phyloP scores from a whole-genome alignment of 2,888 invertebrate genomes.

The Thereva nobilitata region DNA sequence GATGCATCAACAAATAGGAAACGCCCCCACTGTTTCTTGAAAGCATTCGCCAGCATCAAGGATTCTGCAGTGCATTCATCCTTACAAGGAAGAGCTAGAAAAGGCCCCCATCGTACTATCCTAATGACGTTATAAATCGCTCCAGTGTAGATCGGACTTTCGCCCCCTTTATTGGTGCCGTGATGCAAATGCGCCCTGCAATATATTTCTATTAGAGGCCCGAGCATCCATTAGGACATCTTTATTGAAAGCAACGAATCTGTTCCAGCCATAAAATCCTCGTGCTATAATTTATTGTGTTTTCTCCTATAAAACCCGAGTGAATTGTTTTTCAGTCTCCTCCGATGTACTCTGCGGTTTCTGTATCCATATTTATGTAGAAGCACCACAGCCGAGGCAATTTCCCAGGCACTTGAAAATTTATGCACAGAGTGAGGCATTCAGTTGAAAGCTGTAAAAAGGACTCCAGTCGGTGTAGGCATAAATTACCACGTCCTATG shows the following conservation, averaged over 20 bases:
- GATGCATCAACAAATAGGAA: slow-evolving; percentile 11
- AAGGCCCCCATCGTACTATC: slow-evolving; percentile 1
- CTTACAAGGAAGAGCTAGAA: not conserved
- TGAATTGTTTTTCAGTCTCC: no score
- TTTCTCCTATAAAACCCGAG: no score
- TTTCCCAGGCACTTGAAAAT: no score
- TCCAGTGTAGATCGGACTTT: slow-evolving; percentile 8
- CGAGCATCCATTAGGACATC: slow-evolving; percentile 30
- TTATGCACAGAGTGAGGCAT: no score
- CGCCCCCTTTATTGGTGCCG: slow-evolving; percentile 2
- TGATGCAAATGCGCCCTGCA: slow-evolving; percentile 19
- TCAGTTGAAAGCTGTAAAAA: no score
- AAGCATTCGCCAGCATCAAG: not conserved
- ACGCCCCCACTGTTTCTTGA: slow-evolving; percentile 2
- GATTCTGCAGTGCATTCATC: not conserved
- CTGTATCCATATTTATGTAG: no score
- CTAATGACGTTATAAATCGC: slow-evolving; percentile 21
- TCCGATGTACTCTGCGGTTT: no score
- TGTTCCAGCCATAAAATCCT: not conserved
- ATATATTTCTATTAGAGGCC: slow-evolving; percentile 28
- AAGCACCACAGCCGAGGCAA: no score
- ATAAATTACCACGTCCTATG: no score
- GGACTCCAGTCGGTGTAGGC: no score
- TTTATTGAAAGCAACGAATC: slow-evolving; percentile 33
- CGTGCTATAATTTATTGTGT: no score